Base-by-base conservation (phyloP, 2,888 invertebrate genomes). In the Alcis repandata region DNA sequence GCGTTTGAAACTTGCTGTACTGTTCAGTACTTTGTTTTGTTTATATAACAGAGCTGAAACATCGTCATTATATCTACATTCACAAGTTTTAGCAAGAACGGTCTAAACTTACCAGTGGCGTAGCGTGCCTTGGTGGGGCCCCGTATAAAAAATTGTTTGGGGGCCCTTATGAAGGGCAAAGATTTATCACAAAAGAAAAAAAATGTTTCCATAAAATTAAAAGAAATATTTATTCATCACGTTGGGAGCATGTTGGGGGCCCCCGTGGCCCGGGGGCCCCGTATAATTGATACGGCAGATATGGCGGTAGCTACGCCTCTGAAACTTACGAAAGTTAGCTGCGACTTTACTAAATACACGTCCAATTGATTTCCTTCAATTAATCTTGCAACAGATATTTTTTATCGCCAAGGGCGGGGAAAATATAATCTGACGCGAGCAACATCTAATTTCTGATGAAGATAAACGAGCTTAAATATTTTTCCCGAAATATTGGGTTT, bases 371-470 rank as follows among this genome's bases (percentile, higher is more conserved):
- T 61, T 36, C n/a, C 43, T 57, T 32, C 48, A 60, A 63, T 63
- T 60, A 65, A 60, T 65, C 64, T 56, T 51, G 45, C 56, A 6
- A 52, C 52, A 48, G 52, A 66, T 61, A 66, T 61, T 63, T 66
- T 60, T 62, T 62, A 56, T 57, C 57, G 49, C 36, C 36, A 45
- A 56, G n/a, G 27, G 20, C 60, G 59, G 40, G 51, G 13, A 65
- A 63, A 68, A 63, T 43, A 61, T 56, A 63, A 68, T 64, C 59
- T 57, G 54, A 62, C 61, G 53, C 65, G 40, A 43, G 54, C 65
- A 52, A 63, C 63, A 63, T 57, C 68, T 66, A 68, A 68, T 66
- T 68, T 68, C 56, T 59, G 68, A 70, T 59, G 70, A 70, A 66
- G 68, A 70, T 70, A 53, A 70, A 70, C 61, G 63, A 52, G 45